A percentile compares a stretch with the other conserved stretches of the same genome.
These are phyloP conservation scores for Chesias legatella DNA, from an alignment of 2,888 invertebrate species.

Conservation along the genomic window DNA sequence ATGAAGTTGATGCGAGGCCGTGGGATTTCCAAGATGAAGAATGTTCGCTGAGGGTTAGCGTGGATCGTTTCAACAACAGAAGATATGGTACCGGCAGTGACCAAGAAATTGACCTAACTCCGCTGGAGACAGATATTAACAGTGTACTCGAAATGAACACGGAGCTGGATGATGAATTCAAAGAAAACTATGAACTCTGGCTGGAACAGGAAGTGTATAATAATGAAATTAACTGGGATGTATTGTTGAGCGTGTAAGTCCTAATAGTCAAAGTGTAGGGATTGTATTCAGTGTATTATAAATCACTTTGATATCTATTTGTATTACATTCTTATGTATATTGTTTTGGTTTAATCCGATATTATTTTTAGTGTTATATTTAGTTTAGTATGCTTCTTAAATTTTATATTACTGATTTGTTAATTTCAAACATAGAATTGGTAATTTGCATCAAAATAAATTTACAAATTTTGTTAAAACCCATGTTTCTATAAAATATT, in stretches of 20 bases:
- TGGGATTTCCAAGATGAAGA: conserved; percentile 99
- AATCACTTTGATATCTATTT: conserved; percentile 39
- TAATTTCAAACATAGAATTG: conserved; percentile 12
- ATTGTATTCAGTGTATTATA: conserved; percentile 33
- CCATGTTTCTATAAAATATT: no score
- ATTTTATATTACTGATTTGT: conserved; percentile 13
- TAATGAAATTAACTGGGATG: conserved; percentile 90
- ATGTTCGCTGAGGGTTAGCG: conserved; percentile 94
- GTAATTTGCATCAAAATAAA: conserved; percentile 9
- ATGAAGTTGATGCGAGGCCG: conserved; percentile 97
- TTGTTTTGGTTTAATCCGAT: conserved; percentile 27
- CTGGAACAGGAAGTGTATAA: conserved; percentile 97
- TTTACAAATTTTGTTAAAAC: no score
- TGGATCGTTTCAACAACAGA: conserved; percentile 97
- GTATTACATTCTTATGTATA: conserved; percentile 26
- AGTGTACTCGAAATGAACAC: conserved; percentile 89
- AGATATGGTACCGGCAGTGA: conserved; percentile 85
- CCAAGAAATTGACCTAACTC: conserved; percentile 81
- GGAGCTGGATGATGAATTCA: conserved; percentile 95
- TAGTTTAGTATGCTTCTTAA: conserved; percentile 14
- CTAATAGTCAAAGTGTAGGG: conserved; percentile 18
- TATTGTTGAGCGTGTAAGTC: conserved; percentile 53
- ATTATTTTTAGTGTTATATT: conserved; percentile 24
- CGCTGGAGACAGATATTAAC: conserved; percentile 89
- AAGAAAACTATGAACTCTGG: conserved; percentile 96